phyloP scores from a whole-genome alignment of 2,888 invertebrate genomes.

The Morpho achilles region DNA sequence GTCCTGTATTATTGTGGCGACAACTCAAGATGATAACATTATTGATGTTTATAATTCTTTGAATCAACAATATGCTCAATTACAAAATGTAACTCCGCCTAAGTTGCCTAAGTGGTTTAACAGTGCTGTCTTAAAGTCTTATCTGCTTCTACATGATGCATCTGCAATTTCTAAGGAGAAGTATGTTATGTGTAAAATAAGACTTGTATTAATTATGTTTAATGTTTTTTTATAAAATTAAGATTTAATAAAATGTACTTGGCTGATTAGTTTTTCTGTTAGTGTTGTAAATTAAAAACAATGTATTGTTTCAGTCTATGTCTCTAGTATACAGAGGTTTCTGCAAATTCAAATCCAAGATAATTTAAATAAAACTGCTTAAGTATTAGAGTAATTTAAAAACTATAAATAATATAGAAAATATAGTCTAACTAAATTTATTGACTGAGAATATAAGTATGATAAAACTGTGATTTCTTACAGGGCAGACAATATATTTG shows the following conservation, averaged over 20 bases:
- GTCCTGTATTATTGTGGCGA: constrained; percentile 88
- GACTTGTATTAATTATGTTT: too few relatives aligned
- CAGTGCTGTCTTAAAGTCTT: constrained; percentile 90
- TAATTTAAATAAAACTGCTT: neutral
- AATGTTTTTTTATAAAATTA: too few relatives aligned
- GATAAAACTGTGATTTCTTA: neutral
- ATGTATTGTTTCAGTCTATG: too few relatives aligned
- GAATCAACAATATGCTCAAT: constrained; percentile 88
- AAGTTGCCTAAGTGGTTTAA: constrained; percentile 92
- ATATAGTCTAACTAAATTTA: too few relatives aligned
- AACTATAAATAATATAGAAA: too few relatives aligned
- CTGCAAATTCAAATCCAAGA: too few relatives aligned
- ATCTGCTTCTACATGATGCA: constrained; percentile 93
- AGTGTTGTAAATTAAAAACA: too few relatives aligned
- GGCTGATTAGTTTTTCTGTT: too few relatives aligned
- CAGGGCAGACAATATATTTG: constrained; percentile 91
- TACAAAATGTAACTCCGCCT: constrained; percentile 86
- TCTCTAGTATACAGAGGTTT: too few relatives aligned
- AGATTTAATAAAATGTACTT: too few relatives aligned
- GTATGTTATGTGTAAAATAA: constrained; percentile 58
- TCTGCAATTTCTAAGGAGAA: constrained; percentile 84
- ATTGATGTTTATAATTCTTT: constrained; percentile 89
- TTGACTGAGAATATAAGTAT: too few relatives aligned
- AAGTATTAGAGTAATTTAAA: too few relatives aligned
- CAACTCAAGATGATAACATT: constrained; percentile 86